These are phyloP conservation scores for Oryzias dopingdopingensis DNA, from an alignment of 2,797 vertebrate genomes.

Conservation along the genomic window DNA sequence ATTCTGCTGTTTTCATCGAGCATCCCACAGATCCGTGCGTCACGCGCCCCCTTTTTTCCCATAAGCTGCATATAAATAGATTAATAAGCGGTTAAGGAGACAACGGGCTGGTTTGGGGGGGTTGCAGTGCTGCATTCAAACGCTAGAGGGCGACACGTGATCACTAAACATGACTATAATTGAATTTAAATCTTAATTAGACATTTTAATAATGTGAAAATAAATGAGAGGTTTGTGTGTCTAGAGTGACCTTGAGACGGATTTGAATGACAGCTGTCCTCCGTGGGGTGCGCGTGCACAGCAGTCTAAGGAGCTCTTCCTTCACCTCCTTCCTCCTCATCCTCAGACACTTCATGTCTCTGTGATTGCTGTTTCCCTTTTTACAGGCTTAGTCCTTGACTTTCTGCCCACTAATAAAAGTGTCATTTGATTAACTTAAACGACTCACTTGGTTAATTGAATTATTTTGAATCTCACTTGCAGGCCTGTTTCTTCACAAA, in stretches of 20 bases:
- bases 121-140: background rate
- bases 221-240: background rate
- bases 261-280: constrained; percentile 20
- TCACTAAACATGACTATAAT: constrained; percentile 4
- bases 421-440: too few relatives aligned
- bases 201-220: background rate
- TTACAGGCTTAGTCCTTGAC: too few relatives aligned
- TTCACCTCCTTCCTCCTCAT: constrained; percentile 32
- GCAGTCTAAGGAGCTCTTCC: constrained; percentile 32
- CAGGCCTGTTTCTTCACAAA: too few relatives aligned
- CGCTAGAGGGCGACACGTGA: constrained; percentile 55
- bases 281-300: background rate
- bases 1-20: background rate
- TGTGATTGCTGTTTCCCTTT: too few relatives aligned
- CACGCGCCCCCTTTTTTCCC: constrained; percentile 5
- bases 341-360: background rate
- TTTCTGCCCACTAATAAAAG: too few relatives aligned
- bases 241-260: constrained; percentile 47
- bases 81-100: constrained; percentile 30
- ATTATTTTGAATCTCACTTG: too few relatives aligned
- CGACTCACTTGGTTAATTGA: too few relatives aligned
- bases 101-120: constrained; percentile 7
- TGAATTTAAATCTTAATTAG: background rate
- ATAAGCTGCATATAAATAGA: constrained; percentile 29
- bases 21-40: constrained; percentile 26